Conservation (phyloP, 2,113 vertebrate genomes). For the Dipodomys ordii region DNA sequence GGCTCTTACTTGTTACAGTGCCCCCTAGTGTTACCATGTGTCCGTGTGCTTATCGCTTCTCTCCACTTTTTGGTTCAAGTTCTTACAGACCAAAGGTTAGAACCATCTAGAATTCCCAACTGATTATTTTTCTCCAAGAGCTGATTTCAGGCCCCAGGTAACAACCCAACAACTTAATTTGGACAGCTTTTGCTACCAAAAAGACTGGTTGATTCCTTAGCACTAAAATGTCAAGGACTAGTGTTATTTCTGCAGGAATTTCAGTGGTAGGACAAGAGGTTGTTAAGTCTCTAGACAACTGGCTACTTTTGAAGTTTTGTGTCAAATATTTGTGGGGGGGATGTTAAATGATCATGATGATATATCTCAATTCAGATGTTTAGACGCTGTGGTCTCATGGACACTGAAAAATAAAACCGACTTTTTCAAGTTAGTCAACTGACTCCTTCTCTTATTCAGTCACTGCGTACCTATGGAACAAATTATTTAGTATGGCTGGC, state of each 20-base stretch:
- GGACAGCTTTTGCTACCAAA: slow-evolving; percentile 62
- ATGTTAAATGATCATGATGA: background rate
- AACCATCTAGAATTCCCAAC: slow-evolving; percentile 42
- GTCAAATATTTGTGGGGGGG: background rate
- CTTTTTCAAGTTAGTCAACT: background rate
- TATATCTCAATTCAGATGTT: background rate
- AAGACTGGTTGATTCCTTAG: slow-evolving; percentile 63
- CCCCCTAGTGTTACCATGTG: slow-evolving; percentile 31
- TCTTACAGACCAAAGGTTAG: background rate
- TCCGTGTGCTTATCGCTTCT: background rate
- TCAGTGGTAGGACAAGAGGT: background rate
- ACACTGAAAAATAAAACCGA: background rate
- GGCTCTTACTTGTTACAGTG: background rate
- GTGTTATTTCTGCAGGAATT: background rate
- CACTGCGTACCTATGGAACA: background rate
- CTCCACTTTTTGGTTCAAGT: background rate
- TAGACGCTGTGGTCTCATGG: background rate
- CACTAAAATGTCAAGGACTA: background rate
- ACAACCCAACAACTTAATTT: slow-evolving; percentile 41
- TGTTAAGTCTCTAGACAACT: background rate
- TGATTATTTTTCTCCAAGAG: slow-evolving; percentile 59
- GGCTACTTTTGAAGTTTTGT: background rate
- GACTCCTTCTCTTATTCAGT: background rate
- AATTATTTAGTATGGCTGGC: background rate
- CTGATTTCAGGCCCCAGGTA: slow-evolving; percentile 60